phyloP scores from a whole-genome alignment of 2,113 vertebrate genomes.

The Ophiodon elongatus region DNA sequence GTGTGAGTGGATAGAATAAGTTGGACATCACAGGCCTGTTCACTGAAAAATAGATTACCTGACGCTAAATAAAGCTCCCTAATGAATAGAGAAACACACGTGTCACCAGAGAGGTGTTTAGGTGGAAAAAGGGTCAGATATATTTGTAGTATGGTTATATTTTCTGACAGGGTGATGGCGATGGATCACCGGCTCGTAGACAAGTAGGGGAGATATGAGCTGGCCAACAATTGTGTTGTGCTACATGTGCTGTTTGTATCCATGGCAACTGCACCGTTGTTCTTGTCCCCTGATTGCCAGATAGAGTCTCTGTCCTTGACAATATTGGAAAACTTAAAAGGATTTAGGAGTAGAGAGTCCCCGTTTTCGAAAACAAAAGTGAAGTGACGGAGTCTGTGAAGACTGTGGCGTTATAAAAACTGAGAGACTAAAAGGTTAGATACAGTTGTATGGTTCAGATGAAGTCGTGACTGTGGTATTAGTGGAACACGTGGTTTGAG shows the following conservation, averaged over 20 bases:
- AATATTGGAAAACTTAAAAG: slow-evolving; percentile 47
- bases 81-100: slow-evolving; percentile 55
- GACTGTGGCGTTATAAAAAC: slow-evolving; percentile 10
- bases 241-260: slow-evolving; percentile 81
- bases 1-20: slow-evolving; percentile 26
- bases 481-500: slow-evolving; percentile 1
- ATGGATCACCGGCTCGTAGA: slow-evolving; percentile 73
- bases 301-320: slow-evolving; percentile 59
- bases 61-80: slow-evolving; percentile 68
- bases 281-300: slow-evolving; percentile 66
- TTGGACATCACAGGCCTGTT: slow-evolving; percentile 7
- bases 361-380: slow-evolving; percentile 18
- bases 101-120: slow-evolving; percentile 42
- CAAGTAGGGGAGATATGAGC: slow-evolving; percentile 77
- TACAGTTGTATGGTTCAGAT: background rate
- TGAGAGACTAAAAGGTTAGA: slow-evolving; percentile 19
- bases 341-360: slow-evolving; percentile 46
- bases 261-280: slow-evolving; percentile 77
- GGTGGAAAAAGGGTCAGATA: slow-evolving; percentile 60
- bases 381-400: slow-evolving; percentile 11
- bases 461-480: background rate
- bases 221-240: slow-evolving; percentile 69
- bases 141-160: slow-evolving; percentile 71
- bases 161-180: slow-evolving; percentile 77
- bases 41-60: slow-evolving; percentile 41